These are phyloP conservation scores for Otocyon megalotis DNA, from an alignment of 2,113 vertebrate genomes.

Conservation along the genomic window DNA sequence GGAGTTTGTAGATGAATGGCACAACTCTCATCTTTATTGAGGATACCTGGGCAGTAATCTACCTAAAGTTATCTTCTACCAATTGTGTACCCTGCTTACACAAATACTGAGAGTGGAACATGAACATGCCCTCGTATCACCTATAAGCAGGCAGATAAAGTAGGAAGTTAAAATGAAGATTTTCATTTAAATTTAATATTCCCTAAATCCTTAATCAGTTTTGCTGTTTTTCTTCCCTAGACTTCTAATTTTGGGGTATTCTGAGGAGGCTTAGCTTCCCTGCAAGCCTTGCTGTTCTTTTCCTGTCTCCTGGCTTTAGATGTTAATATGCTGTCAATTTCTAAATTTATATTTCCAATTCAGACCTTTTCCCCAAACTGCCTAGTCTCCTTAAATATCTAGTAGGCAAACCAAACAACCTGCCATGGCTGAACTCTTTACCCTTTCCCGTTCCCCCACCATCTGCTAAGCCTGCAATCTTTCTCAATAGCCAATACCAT, in stretches of 20 bases:
- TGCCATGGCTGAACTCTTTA: not conserved
- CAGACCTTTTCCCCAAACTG: not conserved
- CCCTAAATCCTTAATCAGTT: not conserved
- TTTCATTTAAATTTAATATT: not conserved
- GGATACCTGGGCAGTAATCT: not conserved
- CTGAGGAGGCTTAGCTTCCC: not conserved
- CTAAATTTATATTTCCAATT: not conserved
- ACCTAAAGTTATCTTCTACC: not conserved
- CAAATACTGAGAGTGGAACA: not conserved
- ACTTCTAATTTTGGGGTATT: not conserved
- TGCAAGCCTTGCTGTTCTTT: not conserved
- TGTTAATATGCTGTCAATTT: not conserved
- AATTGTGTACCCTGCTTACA: not conserved
- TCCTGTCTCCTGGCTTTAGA: not conserved
- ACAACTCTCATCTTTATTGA: not conserved
- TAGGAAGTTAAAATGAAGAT: not conserved
- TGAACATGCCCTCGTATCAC: not conserved
- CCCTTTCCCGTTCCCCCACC: rapidly evolving
- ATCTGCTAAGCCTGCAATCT: not conserved
- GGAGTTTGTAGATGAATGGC: not conserved
- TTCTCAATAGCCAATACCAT: not conserved
- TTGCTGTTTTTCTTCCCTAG: not conserved
- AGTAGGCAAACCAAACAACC: not conserved
- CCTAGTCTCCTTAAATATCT: not conserved
- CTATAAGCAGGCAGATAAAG: not conserved